Percentiles rank a stretch among this genome's conserved stretches.
These are phyloP conservation scores for Drosophila santomea DNA, from an alignment of 1,140 invertebrate species.

Conservation along the genomic window DNA sequence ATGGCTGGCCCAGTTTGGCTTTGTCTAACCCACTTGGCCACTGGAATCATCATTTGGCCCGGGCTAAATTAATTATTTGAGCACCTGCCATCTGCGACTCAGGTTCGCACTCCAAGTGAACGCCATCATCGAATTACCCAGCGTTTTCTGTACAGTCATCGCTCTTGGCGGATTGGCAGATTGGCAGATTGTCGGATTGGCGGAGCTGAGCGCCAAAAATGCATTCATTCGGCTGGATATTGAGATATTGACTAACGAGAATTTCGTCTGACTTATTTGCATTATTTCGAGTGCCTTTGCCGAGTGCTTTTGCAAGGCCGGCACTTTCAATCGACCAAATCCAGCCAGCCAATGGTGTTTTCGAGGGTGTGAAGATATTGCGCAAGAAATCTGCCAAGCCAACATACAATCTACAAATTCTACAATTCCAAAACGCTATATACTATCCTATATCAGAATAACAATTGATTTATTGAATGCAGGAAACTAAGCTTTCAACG, in stretches of 20 bases:
- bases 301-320: slow-evolving; percentile 43
- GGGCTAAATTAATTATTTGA: slow-evolving; percentile 47
- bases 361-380: slow-evolving; percentile 16
- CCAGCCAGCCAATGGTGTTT: slow-evolving; percentile 8
- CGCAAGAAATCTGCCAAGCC: neutral
- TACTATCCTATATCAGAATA: neutral
- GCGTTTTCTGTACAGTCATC: slow-evolving; percentile 60
- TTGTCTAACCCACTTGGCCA: slow-evolving; percentile 12
- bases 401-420: neutral
- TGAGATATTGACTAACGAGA: slow-evolving; percentile 46
- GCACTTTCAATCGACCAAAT: slow-evolving; percentile 26
- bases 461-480: neutral
- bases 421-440: slow-evolving; percentile 1
- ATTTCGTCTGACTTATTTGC: slow-evolving; percentile 53
- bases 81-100: slow-evolving; percentile 41
- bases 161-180: slow-evolving; percentile 23
- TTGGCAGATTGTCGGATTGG: neutral
- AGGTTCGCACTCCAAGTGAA: slow-evolving; percentile 39
- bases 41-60: slow-evolving; percentile 25
- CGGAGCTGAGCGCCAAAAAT: slow-evolving; percentile 40
- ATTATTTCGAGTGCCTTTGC: slow-evolving; percentile 40
- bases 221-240: slow-evolving; percentile 40
- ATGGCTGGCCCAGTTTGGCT: slow-evolving; percentile 43
- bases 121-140: slow-evolving; percentile 47
- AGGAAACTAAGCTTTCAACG: slow-evolving; percentile 16